Evolutionary conservation across 1,140 invertebrate species (phyloP).

Genomic region (Anastatus disparis): DNA sequence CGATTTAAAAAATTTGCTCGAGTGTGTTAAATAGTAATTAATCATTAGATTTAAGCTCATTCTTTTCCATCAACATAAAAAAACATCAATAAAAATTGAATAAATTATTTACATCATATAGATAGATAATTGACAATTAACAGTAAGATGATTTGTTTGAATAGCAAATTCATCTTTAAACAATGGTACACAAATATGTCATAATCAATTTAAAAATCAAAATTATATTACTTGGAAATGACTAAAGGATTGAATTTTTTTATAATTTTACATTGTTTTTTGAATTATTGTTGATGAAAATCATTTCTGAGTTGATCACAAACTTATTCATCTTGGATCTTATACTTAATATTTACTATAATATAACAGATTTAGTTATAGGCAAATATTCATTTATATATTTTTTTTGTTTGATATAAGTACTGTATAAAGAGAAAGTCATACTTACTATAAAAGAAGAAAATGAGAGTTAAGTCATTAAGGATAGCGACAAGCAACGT

Average conservation of each 20-base stretch:
- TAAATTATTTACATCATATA: neutral
- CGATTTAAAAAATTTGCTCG: constrained; percentile 4
- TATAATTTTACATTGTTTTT: constrained; percentile 23
- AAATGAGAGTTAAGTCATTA: constrained; percentile 21
- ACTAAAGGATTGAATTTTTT: constrained; percentile 10
- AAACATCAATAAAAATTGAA: constrained; percentile 2
- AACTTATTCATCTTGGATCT: constrained; percentile 7
- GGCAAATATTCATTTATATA: constrained; percentile 28
- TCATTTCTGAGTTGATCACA: neutral
- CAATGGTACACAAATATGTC: neutral
- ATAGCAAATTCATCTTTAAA: neutral
- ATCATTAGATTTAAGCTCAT: constrained; percentile 36
- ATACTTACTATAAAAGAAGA: constrained; percentile 6
- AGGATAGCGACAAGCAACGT: constrained; percentile 10
- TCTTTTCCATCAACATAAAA: constrained; percentile 21
- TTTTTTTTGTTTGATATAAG: constrained; percentile 37
- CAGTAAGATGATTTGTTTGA: constrained; percentile 8
- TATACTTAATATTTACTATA: constrained; percentile 25
- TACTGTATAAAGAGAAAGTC: constrained; percentile 27
- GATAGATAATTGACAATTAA: constrained; percentile 29
- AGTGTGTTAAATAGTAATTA: constrained; percentile 30
- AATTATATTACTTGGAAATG: constrained; percentile 12
- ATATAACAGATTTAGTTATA: constrained; percentile 31
- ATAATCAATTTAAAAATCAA: constrained; percentile 25
- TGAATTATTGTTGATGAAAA: constrained; percentile 5